Evolutionary conservation across 2,888 invertebrate species (phyloP).

Genomic region (Drosophila emarginata): DNA sequence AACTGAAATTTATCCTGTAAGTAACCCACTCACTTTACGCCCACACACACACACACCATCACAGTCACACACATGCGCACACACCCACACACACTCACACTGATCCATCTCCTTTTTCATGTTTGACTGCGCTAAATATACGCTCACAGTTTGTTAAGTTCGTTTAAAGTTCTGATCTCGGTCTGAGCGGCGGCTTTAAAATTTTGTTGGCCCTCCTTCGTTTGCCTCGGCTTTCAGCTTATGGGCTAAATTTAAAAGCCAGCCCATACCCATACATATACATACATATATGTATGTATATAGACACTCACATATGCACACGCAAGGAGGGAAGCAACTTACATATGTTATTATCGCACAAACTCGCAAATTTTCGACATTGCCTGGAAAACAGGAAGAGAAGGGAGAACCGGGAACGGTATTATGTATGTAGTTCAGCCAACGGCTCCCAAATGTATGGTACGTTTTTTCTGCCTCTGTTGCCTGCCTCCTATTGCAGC

Average conservation of each 20-base stretch:
- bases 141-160: slow-evolving; percentile 55
- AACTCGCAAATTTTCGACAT: slow-evolving; percentile 75
- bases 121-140: slow-evolving; percentile 41
- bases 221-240: slow-evolving; percentile 47
- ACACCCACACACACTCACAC: slow-evolving; percentile 7
- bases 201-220: slow-evolving; percentile 19
- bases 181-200: slow-evolving; percentile 56
- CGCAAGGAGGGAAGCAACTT: slow-evolving; percentile 59
- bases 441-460: slow-evolving; percentile 73
- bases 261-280: slow-evolving; percentile 42
- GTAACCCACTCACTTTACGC: slow-evolving; percentile 6
- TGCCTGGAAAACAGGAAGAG: slow-evolving; percentile 24
- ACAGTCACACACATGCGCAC: slow-evolving; percentile 1
- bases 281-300: too few species aligned
- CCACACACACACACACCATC: slow-evolving; percentile 28
- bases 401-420: background rate
- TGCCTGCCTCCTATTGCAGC: slow-evolving; percentile 18
- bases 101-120: slow-evolving; percentile 34
- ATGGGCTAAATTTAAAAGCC: slow-evolving; percentile 66
- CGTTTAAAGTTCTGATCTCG: slow-evolving; percentile 66
- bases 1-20: slow-evolving; percentile 61
- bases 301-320: slow-evolving; percentile 31
- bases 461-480: slow-evolving; percentile 63
- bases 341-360: slow-evolving; percentile 76
- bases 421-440: slow-evolving; percentile 27